A percentile compares a stretch with the other conserved stretches of the same genome.
Conservation (phyloP, 2,888 invertebrate species). For the Hypena proboscidalis region DNA sequence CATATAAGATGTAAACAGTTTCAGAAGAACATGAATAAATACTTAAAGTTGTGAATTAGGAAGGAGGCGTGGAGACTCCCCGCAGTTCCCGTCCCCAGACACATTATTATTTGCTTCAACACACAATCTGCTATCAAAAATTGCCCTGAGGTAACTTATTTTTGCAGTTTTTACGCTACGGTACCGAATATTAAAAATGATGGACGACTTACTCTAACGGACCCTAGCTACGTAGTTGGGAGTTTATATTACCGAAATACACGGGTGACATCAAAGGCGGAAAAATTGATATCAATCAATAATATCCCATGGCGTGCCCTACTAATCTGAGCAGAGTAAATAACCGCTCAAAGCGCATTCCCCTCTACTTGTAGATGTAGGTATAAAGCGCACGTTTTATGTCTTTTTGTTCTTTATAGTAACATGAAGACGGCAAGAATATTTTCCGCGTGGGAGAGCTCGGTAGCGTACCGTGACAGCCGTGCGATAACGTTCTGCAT, state of each 20-base stretch:
- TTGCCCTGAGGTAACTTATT: conserved; percentile 41
- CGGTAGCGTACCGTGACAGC: conserved; percentile 62
- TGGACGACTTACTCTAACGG: conserved; percentile 56
- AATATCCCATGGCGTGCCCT: conserved; percentile 55
- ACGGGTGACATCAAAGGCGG: conserved; percentile 39
- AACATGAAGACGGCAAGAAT: conserved; percentile 58
- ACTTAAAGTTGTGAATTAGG: conserved; percentile 46
- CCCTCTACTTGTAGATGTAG: conserved; percentile 37
- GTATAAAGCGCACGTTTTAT: conserved; percentile 52
- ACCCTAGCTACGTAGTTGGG: conserved; percentile 35
- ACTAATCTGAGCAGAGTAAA: conserved; percentile 52
- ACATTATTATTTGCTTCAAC: conserved; percentile 59
- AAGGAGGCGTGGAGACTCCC: conserved; percentile 40
- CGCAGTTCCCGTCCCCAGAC: conserved; percentile 46
- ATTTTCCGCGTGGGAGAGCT: conserved; percentile 66
- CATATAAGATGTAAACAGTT: conserved; percentile 37
- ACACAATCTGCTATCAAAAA: conserved; percentile 53
- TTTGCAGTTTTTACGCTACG: conserved; percentile 47
- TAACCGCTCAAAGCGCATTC: conserved; percentile 54
- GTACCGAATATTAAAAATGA: conserved; percentile 56
- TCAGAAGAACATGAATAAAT: conserved; percentile 42
- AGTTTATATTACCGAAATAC: conserved; percentile 36
- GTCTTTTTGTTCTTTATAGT: conserved; percentile 57
- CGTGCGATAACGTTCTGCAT: conserved; percentile 64
- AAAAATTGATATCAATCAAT: conserved; percentile 71